Conservation (phyloP, 2,113 vertebrate species). For the Tetrax tetrax region DNA sequence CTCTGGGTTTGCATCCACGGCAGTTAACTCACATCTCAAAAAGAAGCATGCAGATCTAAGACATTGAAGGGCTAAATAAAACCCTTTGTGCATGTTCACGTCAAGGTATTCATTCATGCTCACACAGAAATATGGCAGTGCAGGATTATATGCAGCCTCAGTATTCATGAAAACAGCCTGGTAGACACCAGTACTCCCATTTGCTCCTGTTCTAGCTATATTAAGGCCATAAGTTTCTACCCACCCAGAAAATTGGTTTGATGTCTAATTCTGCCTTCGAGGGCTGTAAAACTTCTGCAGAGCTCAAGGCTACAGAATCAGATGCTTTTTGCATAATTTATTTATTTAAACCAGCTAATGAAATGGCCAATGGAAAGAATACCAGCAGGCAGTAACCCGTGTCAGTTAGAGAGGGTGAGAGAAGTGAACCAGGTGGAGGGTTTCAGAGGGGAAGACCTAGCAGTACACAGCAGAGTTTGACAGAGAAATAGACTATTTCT, state of each 20-base stretch:
- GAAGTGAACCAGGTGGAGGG: background rate
- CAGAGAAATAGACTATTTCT: background rate
- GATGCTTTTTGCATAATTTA: background rate
- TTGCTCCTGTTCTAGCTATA: background rate
- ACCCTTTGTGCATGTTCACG: background rate
- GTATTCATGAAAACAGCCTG: fast-evolving
- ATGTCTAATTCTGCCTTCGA: background rate
- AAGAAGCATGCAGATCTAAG: background rate
- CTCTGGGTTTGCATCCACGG: background rate
- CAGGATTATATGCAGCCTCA: background rate
- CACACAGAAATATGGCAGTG: background rate
- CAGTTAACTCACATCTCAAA: background rate
- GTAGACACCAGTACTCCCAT: background rate
- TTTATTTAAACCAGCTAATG: background rate
- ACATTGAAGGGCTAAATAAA: background rate
- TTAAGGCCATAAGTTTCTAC: background rate
- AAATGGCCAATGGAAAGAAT: background rate
- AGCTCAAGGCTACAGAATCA: background rate
- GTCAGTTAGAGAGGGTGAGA: background rate
- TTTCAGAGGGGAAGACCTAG: background rate
- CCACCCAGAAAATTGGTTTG: background rate
- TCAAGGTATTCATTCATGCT: background rate
- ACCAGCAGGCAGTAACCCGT: background rate
- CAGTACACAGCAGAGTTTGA: fast-evolving
- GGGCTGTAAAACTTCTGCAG: background rate